Evolutionary conservation across 1,140 invertebrate genomes (phyloP).

Genomic region (Eueides isabella): DNA sequence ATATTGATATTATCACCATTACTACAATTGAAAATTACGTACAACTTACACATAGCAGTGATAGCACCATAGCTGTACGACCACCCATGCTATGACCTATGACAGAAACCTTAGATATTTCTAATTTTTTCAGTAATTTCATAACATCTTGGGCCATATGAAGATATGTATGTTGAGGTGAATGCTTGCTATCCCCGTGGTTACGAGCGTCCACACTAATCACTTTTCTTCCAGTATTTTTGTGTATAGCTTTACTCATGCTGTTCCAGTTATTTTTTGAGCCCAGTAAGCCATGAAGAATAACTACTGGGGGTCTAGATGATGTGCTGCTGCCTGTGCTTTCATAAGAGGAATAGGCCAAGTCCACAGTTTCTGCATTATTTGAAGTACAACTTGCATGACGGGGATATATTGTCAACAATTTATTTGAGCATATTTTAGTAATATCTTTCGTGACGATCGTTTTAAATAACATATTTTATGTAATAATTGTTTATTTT

Average conservation of each 20-base stretch:
- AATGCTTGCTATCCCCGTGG: constrained; percentile 95
- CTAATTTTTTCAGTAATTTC: constrained; percentile 85
- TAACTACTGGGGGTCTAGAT: constrained; percentile 86
- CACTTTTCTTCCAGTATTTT: constrained; percentile 87
- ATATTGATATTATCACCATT: not conserved
- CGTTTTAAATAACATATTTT: constrained; percentile 59
- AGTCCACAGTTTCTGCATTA: constrained; percentile 67
- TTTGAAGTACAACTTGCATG: constrained; percentile 3
- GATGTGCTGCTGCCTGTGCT: constrained; percentile 57
- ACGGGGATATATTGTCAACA: constrained; percentile 21
- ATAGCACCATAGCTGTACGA: constrained; percentile 90
- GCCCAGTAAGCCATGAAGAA: constrained; percentile 94
- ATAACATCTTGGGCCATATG: constrained; percentile 91
- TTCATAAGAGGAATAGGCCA: constrained; percentile 77
- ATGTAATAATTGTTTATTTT: constrained; percentile 45
- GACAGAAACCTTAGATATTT: constrained; percentile 86
- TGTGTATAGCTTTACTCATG: constrained; percentile 89
- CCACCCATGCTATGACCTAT: constrained; percentile 98
- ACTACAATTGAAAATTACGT: constrained; percentile 43
- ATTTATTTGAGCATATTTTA: constrained; percentile 37
- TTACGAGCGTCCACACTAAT: constrained; percentile 94
- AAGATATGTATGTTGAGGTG: constrained; percentile 87
- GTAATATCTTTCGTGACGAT: constrained; percentile 42
- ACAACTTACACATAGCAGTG: constrained; percentile 86
- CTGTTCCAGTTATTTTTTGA: constrained; percentile 94